Conservation (phyloP, 2,113 vertebrate genomes). For the Paratilapia polleni region DNA sequence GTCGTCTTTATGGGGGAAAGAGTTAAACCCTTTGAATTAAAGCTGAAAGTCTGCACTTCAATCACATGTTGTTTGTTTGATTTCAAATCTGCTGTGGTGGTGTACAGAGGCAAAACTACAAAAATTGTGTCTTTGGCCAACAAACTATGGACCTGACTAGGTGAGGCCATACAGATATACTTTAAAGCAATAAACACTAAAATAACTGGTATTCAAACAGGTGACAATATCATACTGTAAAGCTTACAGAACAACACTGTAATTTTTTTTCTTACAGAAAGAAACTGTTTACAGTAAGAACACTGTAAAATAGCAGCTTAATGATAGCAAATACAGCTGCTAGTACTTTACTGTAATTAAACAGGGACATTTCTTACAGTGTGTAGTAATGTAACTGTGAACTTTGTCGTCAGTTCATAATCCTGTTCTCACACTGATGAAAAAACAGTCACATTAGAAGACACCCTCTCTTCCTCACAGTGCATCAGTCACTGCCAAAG, state of each 20-base stretch:
- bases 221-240: not conserved
- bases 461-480: too few relatives aligned
- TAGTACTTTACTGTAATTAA: not conserved
- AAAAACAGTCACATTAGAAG: not conserved
- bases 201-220: not conserved
- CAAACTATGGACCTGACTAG: not conserved
- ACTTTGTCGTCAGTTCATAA: not conserved
- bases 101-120: too few relatives aligned
- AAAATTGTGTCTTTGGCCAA: not conserved
- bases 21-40: too few relatives aligned
- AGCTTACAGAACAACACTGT: not conserved
- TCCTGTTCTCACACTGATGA: not conserved
- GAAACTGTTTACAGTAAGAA: not conserved
- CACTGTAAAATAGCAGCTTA: not conserved
- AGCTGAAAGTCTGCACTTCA: too few relatives aligned
- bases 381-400: not conserved
- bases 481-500: not conserved
- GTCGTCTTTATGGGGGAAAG: too few relatives aligned
- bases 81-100: too few relatives aligned
- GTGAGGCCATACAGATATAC: not conserved
- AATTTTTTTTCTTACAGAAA: too few relatives aligned
- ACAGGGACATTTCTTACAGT: not conserved
- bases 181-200: not conserved
- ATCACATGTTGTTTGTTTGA: too few relatives aligned
- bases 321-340: not conserved